These are phyloP conservation scores for Tridacna crocea DNA, from an alignment of 2,888 invertebrate species.

Conservation along the genomic window DNA sequence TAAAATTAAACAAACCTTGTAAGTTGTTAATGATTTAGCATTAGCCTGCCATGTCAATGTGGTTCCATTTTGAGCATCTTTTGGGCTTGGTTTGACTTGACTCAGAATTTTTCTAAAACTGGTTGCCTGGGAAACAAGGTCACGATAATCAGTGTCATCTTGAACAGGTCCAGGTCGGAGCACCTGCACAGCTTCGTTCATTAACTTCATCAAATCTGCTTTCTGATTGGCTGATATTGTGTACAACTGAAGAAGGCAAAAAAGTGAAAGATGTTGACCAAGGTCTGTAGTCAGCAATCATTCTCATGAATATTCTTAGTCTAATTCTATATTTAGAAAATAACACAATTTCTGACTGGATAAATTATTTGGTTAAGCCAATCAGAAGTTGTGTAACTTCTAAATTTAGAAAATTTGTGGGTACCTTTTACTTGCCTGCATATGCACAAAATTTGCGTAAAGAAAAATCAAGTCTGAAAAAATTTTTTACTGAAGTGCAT, in stretches of 20 bases:
- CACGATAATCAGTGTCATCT: slow-evolving; percentile 66
- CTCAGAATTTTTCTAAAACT: slow-evolving; percentile 75
- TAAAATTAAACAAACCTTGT: slow-evolving; percentile 49
- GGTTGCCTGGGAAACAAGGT: slow-evolving; percentile 69
- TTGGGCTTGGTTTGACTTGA: slow-evolving; percentile 74
- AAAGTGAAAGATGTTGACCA: neutral
- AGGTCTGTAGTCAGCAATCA: no score
- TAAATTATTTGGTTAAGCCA: no score
- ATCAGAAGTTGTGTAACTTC: no score
- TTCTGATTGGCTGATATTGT: slow-evolving; percentile 75
- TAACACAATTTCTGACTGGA: no score
- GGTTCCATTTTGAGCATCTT: slow-evolving; percentile 69
- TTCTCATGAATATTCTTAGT: no score
- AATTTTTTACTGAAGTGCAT: no score
- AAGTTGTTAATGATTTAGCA: slow-evolving; percentile 61
- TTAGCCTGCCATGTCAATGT: slow-evolving; percentile 74
- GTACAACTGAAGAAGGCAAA: slow-evolving; percentile 66
- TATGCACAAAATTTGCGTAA: no score
- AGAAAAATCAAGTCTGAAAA: no score
- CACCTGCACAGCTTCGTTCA: slow-evolving; percentile 74
- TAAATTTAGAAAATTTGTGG: no score
- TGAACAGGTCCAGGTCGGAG: slow-evolving; percentile 59
- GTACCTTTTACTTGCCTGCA: no score
- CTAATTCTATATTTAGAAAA: no score
- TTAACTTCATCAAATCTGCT: slow-evolving; percentile 74